Evolutionary conservation across 2,888 invertebrate genomes (phyloP).

Genomic region (Ditula angustiorana): DNA sequence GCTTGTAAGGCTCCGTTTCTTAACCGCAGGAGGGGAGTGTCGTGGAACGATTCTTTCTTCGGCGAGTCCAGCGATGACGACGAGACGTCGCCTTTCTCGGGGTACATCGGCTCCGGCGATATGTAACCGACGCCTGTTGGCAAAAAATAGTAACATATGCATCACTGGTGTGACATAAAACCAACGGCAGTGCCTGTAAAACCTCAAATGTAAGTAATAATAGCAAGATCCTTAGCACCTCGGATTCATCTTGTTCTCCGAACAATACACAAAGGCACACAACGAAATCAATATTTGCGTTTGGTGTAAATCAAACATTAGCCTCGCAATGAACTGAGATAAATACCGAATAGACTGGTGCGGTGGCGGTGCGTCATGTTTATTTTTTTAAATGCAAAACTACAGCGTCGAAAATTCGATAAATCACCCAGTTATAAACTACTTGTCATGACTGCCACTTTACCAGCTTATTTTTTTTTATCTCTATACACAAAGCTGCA

Average conservation of each 20-base stretch:
- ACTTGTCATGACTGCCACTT: not conserved
- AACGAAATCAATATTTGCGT: not conserved
- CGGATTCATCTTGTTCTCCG: not conserved
- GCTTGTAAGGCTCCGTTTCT: constrained; percentile 89
- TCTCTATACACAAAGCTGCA: not conserved
- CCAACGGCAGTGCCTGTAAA: too few relatives aligned
- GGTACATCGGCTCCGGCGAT: constrained; percentile 88
- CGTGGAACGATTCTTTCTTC: constrained; percentile 55
- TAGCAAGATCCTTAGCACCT: not conserved
- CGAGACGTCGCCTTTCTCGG: constrained; percentile 80
- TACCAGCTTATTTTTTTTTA: not conserved
- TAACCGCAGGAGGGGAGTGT: constrained; percentile 83
- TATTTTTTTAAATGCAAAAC: not conserved
- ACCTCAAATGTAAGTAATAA: too few relatives aligned
- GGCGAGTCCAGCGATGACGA: constrained; percentile 52
- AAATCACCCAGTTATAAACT: not conserved
- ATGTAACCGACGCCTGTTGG: constrained; percentile 83
- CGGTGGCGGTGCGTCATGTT: not conserved
- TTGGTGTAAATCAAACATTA: not conserved
- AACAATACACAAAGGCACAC: not conserved
- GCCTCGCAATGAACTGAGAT: not conserved
- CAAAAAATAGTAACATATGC: constrained; percentile 23
- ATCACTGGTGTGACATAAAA: not conserved
- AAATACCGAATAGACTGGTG: not conserved
- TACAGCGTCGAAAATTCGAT: not conserved